Percentiles rank a stretch among this genome's conserved stretches.
Conservation (phyloP, 2,888 invertebrate species). For the Drosophila subquinaria region DNA sequence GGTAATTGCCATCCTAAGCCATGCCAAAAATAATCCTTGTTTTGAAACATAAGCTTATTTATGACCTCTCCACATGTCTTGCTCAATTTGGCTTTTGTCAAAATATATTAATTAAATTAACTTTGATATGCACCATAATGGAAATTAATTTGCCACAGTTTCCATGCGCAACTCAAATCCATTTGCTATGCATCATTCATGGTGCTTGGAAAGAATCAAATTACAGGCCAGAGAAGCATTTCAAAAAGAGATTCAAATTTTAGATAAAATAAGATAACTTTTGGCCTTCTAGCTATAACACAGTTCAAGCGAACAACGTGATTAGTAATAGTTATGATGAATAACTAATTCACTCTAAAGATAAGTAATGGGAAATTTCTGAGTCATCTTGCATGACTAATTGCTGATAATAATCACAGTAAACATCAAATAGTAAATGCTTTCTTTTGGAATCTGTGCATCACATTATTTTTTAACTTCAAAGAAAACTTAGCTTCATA, state of each 20-base stretch:
- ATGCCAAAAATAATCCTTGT: constrained; percentile 25
- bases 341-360: constrained; percentile 8
- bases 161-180: constrained; percentile 25
- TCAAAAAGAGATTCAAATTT: constrained; percentile 10
- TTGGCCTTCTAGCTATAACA: constrained; percentile 2
- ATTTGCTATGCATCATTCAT: constrained; percentile 50
- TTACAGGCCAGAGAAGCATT: constrained; percentile 12
- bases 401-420: constrained; percentile 5
- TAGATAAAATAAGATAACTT: constrained; percentile 7
- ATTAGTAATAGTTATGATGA: constrained; percentile 21
- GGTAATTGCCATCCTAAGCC: neutral
- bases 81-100: constrained; percentile 23
- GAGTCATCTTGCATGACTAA: constrained; percentile 17
- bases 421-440: constrained; percentile 1
- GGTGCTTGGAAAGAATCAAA: constrained; percentile 30
- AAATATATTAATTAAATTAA: constrained; percentile 49
- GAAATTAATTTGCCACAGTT: constrained; percentile 58
- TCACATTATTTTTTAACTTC: neutral
- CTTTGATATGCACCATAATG: constrained; percentile 28
- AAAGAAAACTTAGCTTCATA: neutral
- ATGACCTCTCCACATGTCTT: constrained; percentile 9
- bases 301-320: constrained; percentile 5
- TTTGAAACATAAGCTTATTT: constrained; percentile 17
- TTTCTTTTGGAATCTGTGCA: neutral
- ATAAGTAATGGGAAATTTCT: constrained; percentile 21